A percentile compares a stretch with the other conserved stretches of the same genome.
These are phyloP conservation scores for Cromileptes altivelis DNA, from an alignment of 2,113 vertebrate genomes.

Conservation along the genomic window DNA sequence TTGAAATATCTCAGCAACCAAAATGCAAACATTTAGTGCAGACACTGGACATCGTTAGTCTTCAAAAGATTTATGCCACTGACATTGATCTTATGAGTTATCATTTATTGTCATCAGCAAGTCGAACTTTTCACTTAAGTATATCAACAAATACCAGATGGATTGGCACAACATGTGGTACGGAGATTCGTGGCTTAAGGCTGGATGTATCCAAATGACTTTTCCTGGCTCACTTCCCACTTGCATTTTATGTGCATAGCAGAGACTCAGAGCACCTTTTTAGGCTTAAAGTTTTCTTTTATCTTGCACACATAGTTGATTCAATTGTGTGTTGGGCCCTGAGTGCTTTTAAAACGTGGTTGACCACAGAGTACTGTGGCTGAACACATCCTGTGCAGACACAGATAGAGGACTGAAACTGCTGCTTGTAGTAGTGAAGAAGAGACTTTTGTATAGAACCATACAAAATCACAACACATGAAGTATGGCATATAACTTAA, in stretches of 20 bases:
- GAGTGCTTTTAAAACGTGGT: not conserved
- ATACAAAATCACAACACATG: no score
- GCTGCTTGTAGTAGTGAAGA: no score
- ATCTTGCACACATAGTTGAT: not conserved
- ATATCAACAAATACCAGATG: not conserved
- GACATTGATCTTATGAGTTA: not conserved
- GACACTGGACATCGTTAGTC: not conserved
- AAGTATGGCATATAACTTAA: no score
- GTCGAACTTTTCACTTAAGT: not conserved
- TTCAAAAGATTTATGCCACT: not conserved
- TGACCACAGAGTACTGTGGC: not conserved
- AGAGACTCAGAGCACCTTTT: not conserved
- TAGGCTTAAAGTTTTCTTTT: not conserved
- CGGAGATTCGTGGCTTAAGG: no score
- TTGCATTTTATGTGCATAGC: not conserved
- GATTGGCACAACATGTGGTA: no score
- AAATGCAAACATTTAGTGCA: not conserved
- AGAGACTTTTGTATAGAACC: no score
- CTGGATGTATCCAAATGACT: not conserved
- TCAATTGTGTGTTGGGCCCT: not conserved
- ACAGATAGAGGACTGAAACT: not conserved
- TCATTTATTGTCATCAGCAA: not conserved
- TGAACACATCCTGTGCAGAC: not conserved
- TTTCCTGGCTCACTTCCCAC: not conserved
- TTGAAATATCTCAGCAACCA: not conserved